Percentiles rank a stretch among this genome's conserved stretches.
Evolutionary conservation across 2,113 vertebrate genomes (phyloP).

Genomic region (Melanostigma gelatinosum): DNA sequence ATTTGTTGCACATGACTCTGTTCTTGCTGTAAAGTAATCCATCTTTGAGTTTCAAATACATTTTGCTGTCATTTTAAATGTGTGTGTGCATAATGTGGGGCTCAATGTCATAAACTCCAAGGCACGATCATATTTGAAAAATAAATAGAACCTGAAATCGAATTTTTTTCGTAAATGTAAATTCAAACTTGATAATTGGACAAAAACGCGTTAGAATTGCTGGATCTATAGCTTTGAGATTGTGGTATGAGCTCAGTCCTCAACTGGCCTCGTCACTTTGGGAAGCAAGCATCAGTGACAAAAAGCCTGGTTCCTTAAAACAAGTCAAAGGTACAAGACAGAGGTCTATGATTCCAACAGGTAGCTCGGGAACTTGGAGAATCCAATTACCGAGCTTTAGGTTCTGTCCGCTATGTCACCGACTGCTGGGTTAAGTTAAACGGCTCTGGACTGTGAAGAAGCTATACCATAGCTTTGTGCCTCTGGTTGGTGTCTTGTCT

Average conservation of each 20-base stretch:
- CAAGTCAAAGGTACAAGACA: background rate
- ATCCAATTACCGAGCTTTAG: conserved; percentile 2
- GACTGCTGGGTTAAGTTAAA: background rate
- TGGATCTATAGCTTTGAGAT: background rate
- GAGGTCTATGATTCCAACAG: background rate
- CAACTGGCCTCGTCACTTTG: background rate
- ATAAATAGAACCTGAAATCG: background rate
- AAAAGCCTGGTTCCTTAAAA: conserved; percentile 2
- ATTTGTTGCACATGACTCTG: background rate
- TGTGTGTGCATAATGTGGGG: background rate
- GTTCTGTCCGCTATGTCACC: background rate
- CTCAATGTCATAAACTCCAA: background rate
- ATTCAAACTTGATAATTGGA: conserved; percentile 1
- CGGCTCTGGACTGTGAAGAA: background rate
- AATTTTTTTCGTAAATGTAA: conserved; percentile 9
- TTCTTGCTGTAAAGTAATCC: background rate
- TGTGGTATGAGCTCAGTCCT: conserved; percentile 4
- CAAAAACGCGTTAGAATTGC: background rate
- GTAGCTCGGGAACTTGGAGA: background rate
- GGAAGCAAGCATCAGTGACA: background rate
- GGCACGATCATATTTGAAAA: conserved; percentile 8
- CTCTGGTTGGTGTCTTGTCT: background rate
- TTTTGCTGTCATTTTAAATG: conserved; percentile 15
- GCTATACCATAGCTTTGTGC: background rate
- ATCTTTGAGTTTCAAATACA: conserved; percentile 5